Conservation (phyloP, 2,113 vertebrate genomes). For the Propithecus coquereli region DNA sequence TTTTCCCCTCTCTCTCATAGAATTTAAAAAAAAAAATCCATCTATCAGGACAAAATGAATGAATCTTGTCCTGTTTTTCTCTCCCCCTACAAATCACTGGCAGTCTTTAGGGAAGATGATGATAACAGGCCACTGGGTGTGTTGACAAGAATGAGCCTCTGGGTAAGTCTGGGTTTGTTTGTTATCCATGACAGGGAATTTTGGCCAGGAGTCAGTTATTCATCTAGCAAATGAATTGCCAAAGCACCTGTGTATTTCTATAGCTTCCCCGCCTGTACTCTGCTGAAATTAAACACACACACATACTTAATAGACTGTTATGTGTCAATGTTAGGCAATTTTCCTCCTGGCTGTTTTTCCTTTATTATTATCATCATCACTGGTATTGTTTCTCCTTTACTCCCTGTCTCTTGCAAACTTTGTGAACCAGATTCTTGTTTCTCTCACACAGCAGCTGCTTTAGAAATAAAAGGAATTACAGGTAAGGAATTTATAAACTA, state of each 20-base stretch:
- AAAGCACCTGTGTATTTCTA: conserved; percentile 75
- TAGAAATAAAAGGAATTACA: conserved; percentile 27
- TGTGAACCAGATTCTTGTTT: conserved; percentile 65
- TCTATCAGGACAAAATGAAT: background rate
- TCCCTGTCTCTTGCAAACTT: conserved; percentile 42
- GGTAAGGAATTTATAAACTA: background rate
- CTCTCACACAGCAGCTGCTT: background rate
- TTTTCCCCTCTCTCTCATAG: background rate
- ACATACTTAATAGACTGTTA: conserved; percentile 26
- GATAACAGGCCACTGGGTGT: conserved; percentile 58
- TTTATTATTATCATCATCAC: conserved; percentile 33
- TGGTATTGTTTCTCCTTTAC: background rate
- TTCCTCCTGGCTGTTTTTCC: conserved; percentile 60
- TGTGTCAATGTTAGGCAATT: conserved; percentile 74
- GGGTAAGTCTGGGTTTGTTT: conserved; percentile 77
- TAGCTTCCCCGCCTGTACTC: conserved; percentile 77
- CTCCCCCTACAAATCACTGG: conserved; percentile 9
- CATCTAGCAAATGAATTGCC: conserved; percentile 78
- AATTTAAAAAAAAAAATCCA: background rate
- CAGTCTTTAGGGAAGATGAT: conserved; percentile 71
- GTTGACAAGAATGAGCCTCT: conserved; percentile 59
- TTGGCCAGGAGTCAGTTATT: conserved; percentile 68
- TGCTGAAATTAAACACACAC: conserved; percentile 77
- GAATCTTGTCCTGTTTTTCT: background rate
- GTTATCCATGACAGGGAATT: conserved; percentile 68